Percentiles rank a stretch among this genome's conserved stretches.
Conservation (phyloP, 1,140 invertebrate genomes). For the Dryas iulia region DNA sequence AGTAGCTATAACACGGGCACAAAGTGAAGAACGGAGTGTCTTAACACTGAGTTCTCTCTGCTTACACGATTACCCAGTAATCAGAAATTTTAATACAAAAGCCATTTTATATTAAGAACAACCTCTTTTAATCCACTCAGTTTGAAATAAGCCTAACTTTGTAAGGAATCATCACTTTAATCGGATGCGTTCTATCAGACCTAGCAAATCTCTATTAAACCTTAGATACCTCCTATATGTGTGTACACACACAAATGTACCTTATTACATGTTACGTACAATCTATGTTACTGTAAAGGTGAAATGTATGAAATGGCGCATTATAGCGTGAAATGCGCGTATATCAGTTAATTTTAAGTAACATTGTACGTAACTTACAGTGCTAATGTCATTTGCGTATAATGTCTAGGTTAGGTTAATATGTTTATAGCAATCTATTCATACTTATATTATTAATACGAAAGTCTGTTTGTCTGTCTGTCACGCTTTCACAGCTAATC, state of each 20-base stretch:
- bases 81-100: no score
- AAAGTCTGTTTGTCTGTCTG: no score
- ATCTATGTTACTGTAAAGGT: neutral
- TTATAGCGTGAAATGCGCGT: neutral
- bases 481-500: no score
- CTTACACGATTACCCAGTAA: no score
- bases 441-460: no score
- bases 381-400: no score
- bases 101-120: neutral
- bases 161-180: constrained; percentile 18
- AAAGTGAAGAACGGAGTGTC: no score
- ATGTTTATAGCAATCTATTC: no score
- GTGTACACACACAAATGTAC: neutral
- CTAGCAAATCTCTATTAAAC: constrained; percentile 24
- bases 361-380: no score
- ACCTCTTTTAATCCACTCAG: neutral
- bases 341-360: neutral
- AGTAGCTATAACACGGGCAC: no score
- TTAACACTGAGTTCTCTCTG: no score
- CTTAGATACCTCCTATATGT: constrained; percentile 6
- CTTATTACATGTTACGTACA: neutral
- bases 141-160: constrained; percentile 1
- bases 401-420: no score
- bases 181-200: constrained; percentile 28
- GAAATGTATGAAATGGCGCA: neutral